Evolutionary conservation across 2,888 invertebrate species (phyloP).

Genomic region (Philhelius pedissequus): DNA sequence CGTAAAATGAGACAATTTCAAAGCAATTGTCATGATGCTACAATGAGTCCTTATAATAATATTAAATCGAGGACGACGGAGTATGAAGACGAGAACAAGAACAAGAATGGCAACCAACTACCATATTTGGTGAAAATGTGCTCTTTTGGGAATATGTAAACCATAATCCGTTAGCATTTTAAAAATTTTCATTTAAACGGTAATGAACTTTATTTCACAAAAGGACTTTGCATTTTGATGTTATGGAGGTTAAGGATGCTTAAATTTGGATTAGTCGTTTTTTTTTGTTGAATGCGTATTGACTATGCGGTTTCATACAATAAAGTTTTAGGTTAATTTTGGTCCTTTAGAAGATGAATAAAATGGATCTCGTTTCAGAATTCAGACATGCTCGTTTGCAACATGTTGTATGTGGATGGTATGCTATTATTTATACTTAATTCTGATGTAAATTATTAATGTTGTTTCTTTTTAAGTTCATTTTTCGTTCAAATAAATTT

Average conservation of each 20-base stretch:
- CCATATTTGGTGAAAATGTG: background rate
- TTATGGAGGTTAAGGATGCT: background rate
- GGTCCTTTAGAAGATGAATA: no score
- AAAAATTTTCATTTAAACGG: background rate
- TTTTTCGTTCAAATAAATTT: background rate
- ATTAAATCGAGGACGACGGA: background rate
- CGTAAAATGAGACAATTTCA: background rate
- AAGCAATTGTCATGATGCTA: background rate
- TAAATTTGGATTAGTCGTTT: background rate
- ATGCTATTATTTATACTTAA: background rate
- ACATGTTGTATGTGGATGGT: no score
- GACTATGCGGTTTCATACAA: background rate
- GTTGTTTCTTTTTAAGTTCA: background rate
- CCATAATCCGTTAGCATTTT: background rate
- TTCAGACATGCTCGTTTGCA: no score
- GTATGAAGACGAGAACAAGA: background rate
- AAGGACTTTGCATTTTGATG: background rate
- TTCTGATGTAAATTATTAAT: background rate
- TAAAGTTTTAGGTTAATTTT: background rate
- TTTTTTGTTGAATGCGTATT: background rate
- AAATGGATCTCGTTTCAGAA: background rate
- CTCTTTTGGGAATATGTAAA: background rate
- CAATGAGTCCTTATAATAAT: background rate
- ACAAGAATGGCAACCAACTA: background rate
- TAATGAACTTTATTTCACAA: conserved; percentile 3